Evolutionary conservation across 2,888 invertebrate genomes (phyloP).

Genomic region (Muscina levida): DNA sequence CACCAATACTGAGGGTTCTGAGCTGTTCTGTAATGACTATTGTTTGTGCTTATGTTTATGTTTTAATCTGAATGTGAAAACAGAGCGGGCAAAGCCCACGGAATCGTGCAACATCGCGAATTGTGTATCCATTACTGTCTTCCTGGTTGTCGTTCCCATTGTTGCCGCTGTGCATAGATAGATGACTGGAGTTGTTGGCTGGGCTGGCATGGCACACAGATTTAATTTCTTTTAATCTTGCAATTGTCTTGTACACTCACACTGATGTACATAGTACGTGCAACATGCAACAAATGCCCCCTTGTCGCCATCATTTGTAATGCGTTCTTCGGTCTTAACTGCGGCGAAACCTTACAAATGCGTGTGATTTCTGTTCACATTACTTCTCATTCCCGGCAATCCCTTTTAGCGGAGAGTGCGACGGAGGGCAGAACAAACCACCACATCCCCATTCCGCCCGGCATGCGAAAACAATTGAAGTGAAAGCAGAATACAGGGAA

Average conservation of each 20-base stretch:
- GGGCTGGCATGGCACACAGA: slow-evolving; percentile 57
- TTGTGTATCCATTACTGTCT: slow-evolving; percentile 50
- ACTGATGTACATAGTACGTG: slow-evolving; percentile 36
- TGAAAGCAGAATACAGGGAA: slow-evolving; percentile 15
- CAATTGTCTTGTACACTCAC: slow-evolving; percentile 65
- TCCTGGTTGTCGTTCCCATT: slow-evolving; percentile 53
- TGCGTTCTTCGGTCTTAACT: slow-evolving; percentile 15
- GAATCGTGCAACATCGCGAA: slow-evolving; percentile 36
- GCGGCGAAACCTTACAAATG: slow-evolving; percentile 66
- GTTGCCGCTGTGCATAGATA: neutral
- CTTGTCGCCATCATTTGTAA: slow-evolving; percentile 4
- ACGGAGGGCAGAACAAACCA: slow-evolving; percentile 8
- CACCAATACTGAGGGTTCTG: slow-evolving; percentile 2
- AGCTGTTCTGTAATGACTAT: neutral
- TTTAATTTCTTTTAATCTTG: slow-evolving; percentile 68
- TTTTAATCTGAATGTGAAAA: slow-evolving; percentile 53
- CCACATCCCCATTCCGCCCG: neutral
- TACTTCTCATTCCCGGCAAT: slow-evolving; percentile 18
- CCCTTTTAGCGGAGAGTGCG: neutral
- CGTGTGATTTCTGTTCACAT: slow-evolving; percentile 59
- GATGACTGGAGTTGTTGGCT: slow-evolving; percentile 7
- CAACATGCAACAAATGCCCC: slow-evolving; percentile 25
- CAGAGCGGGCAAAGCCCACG: neutral
- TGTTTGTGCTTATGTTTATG: slow-evolving; percentile 27
- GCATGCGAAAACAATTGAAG: slow-evolving; percentile 6